A percentile compares a stretch with the other conserved stretches of the same genome.
phyloP scores from a whole-genome alignment of 1,140 invertebrate species.

The Pachypeltis micranthus region DNA sequence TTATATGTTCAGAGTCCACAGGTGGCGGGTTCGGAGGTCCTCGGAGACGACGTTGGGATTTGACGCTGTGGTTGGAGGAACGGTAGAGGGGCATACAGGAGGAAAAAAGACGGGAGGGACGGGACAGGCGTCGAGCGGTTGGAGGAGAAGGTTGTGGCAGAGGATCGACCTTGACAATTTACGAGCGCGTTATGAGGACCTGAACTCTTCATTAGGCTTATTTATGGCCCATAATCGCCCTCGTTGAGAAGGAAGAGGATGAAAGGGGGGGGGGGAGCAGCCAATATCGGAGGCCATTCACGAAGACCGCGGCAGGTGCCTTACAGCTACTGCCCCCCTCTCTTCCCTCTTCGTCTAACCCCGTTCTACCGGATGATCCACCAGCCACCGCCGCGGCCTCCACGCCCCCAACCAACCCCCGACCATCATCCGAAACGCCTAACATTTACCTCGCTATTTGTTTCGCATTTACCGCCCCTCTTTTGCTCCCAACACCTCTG shows the following conservation, averaged over 20 bases:
- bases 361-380: neutral
- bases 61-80: too few relatives aligned
- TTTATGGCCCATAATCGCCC: constrained; percentile 22
- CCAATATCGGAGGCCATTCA: constrained; percentile 1
- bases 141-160: too few relatives aligned
- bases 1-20: too few relatives aligned
- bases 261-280: neutral
- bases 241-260: neutral
- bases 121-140: too few relatives aligned
- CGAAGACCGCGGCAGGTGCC: neutral
- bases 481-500: neutral
- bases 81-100: too few relatives aligned
- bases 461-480: neutral
- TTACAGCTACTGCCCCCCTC: neutral
- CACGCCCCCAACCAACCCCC: too few relatives aligned
- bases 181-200: constrained; percentile 15
- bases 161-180: constrained; percentile 24
- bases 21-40: too few relatives aligned
- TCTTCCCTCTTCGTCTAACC: neutral
- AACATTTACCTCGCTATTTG: constrained; percentile 6
- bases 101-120: too few relatives aligned
- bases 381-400: neutral
- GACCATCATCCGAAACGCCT: neutral
- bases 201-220: constrained; percentile 21
- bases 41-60: too few relatives aligned